Percentiles rank a stretch among this genome's conserved stretches.
Evolutionary conservation across 2,888 invertebrate species (phyloP).

Genomic region (Caradrina clavipalpis): DNA sequence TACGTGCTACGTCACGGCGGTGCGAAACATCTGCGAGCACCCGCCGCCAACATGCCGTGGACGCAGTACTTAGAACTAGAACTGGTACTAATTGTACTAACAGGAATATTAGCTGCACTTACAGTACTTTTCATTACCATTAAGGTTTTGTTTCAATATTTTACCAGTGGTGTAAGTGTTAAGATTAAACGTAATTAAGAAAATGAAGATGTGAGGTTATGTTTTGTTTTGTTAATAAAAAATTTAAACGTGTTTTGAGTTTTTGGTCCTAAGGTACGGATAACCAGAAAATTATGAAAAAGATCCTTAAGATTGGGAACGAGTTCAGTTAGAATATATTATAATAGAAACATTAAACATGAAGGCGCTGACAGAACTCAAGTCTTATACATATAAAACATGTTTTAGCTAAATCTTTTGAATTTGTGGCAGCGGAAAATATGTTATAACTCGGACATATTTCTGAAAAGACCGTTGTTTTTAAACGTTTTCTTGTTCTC

Average conservation of each 20-base stretch:
- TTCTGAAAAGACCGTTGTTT: too few relatives aligned
- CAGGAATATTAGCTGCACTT: slow-evolving; percentile 5
- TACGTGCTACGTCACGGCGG: slow-evolving; percentile 82
- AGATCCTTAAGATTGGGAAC: too few relatives aligned
- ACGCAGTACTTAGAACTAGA: slow-evolving; percentile 68
- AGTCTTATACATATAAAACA: too few relatives aligned
- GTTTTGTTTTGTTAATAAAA: neutral
- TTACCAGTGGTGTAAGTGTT: neutral
- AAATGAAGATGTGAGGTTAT: neutral
- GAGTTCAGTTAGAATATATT: too few relatives aligned
- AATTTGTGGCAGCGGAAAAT: too few relatives aligned
- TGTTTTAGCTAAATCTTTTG: too few relatives aligned
- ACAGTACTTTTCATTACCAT: slow-evolving; percentile 3
- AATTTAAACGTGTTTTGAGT: neutral
- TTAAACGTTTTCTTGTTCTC: too few relatives aligned
- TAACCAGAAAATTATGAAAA: too few relatives aligned
- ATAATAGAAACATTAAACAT: too few relatives aligned
- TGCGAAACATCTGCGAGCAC: slow-evolving; percentile 79
- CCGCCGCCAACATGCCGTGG: slow-evolving; percentile 71
- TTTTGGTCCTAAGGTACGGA: neutral
- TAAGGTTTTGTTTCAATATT: slow-evolving; percentile 34
- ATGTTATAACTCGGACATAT: too few relatives aligned
- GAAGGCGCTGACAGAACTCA: too few relatives aligned
- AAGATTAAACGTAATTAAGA: slow-evolving; percentile 36
- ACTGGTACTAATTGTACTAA: slow-evolving; percentile 49